Evolutionary conservation across 1,140 invertebrate genomes (phyloP).

Genomic region (Eriosoma lanigerum): DNA sequence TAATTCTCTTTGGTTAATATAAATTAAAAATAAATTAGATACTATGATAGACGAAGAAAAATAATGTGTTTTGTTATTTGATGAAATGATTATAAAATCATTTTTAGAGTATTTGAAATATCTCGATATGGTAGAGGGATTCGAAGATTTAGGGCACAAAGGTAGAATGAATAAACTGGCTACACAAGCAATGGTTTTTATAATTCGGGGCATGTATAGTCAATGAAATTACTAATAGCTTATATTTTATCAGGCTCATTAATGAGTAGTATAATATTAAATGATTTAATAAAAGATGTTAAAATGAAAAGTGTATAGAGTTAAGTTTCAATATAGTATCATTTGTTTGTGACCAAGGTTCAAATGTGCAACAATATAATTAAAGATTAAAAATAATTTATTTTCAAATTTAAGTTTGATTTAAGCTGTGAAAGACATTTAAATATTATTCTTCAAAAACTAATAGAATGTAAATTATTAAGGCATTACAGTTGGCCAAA

Average conservation of each 20-base stretch:
- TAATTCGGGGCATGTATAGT: neutral
- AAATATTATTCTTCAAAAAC: no score
- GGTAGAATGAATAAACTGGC: neutral
- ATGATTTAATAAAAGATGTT: constrained; percentile 2
- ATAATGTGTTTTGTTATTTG: no score
- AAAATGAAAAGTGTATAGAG: neutral
- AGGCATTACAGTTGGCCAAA: no score
- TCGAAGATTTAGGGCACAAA: no score
- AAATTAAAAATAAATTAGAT: constrained; percentile 12
- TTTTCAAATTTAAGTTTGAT: no score
- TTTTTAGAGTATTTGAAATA: no score
- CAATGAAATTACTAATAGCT: constrained; percentile 1
- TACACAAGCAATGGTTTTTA: neutral
- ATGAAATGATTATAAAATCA: no score
- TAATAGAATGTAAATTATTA: no score
- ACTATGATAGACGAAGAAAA: neutral
- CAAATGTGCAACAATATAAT: no score
- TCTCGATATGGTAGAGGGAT: no score
- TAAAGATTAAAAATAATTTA: no score
- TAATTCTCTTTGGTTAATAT: neutral
- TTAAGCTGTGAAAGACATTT: no score
- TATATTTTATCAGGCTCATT: constrained; percentile 1
- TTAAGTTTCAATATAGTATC: neutral
- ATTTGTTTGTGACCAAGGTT: constrained; percentile 12
- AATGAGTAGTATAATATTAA: constrained; percentile 7